phyloP scores from a whole-genome alignment of 2,797 vertebrate species.

The Spondyliosoma cantharus region DNA sequence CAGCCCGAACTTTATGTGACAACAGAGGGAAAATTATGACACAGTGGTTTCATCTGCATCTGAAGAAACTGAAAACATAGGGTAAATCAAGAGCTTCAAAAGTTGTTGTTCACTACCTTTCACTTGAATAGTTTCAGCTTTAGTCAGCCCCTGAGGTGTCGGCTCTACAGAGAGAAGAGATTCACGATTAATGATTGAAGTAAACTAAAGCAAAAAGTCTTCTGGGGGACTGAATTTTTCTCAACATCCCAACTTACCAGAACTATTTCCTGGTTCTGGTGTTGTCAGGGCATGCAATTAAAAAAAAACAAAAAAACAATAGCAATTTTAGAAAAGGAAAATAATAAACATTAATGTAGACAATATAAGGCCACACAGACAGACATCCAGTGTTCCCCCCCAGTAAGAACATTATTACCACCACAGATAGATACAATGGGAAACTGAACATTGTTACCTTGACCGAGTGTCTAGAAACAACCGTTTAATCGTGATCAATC shows the following conservation, averaged over 20 bases:
- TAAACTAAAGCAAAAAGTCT: background rate
- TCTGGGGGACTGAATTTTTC: background rate
- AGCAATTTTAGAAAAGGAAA: too few species aligned
- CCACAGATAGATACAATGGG: too few species aligned
- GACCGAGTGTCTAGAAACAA: too few species aligned
- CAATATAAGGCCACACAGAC: background rate
- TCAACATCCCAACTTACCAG: background rate
- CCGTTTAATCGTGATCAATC: too few species aligned
- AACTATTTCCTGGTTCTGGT: background rate
- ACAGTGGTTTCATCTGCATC: background rate
- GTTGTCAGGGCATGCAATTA: background rate
- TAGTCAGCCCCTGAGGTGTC: slow-evolving; percentile 75
- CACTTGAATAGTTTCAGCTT: slow-evolving; percentile 91
- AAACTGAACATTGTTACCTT: too few species aligned
- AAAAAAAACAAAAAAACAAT: background rate
- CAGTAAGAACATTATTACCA: too few species aligned
- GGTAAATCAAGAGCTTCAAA: background rate
- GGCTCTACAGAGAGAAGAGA: slow-evolving; percentile 48
- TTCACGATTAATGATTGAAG: background rate
- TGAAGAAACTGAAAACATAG: background rate
- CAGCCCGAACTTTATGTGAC: slow-evolving; percentile 89
- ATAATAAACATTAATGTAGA: background rate
- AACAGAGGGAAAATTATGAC: background rate
- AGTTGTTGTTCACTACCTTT: slow-evolving; percentile 87
- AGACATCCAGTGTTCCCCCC: background rate